phyloP scores from a whole-genome alignment of 2,113 vertebrate species.

The Pelvicachromis taeniatus region DNA sequence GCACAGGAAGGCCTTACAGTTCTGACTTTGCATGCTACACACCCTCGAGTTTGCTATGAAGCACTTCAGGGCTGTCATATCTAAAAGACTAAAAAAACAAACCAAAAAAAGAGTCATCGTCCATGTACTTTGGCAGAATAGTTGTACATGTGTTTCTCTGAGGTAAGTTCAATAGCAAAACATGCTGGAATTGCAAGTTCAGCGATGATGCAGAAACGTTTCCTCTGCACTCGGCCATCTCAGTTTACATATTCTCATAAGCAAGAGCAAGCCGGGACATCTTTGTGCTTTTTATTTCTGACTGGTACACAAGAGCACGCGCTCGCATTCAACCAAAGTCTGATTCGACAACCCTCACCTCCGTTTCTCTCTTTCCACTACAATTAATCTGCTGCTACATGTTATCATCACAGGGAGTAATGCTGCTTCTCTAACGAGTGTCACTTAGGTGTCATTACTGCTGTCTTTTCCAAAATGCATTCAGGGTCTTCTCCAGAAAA shows the following conservation, averaged over 20 bases:
- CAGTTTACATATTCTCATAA: background rate
- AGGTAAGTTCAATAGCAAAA: background rate
- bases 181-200: background rate
- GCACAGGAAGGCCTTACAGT: background rate
- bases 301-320: background rate
- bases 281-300: background rate
- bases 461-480: background rate
- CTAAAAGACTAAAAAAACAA: background rate
- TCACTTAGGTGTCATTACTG: background rate
- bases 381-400: background rate
- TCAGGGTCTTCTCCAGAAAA: background rate
- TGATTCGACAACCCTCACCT: background rate
- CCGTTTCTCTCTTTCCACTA: background rate
- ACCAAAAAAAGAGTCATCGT: background rate
- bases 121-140: background rate
- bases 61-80: background rate
- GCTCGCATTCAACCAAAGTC: background rate
- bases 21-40: background rate
- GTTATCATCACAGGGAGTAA: background rate
- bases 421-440: background rate
- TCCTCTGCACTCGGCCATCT: background rate
- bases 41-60: background rate
- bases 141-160: background rate
- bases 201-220: background rate
- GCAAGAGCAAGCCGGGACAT: background rate